A percentile compares a stretch with the other conserved stretches of the same genome.
Conservation (phyloP, 2,888 invertebrate species). For the Lasioglossum calceatum region DNA sequence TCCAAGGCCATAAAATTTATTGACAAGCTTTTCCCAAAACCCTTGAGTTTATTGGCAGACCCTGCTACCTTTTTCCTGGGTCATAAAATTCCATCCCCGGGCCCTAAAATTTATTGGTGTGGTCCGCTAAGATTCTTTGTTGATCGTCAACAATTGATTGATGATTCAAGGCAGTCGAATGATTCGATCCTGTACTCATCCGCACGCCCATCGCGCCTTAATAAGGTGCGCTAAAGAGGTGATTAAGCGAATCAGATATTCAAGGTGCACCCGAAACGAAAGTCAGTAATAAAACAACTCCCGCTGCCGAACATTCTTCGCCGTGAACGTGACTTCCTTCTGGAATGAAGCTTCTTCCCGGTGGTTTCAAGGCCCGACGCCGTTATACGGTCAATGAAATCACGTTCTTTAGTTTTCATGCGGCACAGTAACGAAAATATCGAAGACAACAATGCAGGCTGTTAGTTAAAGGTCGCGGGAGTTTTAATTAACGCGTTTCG, state of each 20-base stretch:
- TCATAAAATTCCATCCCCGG: neutral
- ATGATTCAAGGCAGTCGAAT: neutral
- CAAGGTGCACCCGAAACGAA: conserved; percentile 2
- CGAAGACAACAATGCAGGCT: neutral
- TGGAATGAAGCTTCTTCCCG: neutral
- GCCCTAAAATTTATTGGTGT: neutral
- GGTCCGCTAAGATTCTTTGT: neutral
- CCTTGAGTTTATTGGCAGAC: neutral
- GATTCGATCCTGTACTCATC: neutral
- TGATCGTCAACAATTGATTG: neutral
- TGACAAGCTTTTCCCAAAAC: neutral
- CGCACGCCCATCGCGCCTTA: neutral
- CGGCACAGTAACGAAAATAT: conserved; percentile 3
- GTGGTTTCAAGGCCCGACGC: conserved; percentile 4
- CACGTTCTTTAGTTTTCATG: neutral
- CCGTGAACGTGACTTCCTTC: conserved; percentile 17
- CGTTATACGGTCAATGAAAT: conserved; percentile 8
- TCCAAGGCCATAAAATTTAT: neutral
- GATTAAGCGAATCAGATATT: neutral
- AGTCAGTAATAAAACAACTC: neutral
- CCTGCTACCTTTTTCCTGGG: neutral
- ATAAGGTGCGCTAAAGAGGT: neutral
- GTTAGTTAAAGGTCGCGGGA: neutral
- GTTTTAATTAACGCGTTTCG: conserved; percentile 1
- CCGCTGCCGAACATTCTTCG: conserved; percentile 3